These are phyloP conservation scores for Varanus komodoensis DNA, from an alignment of 2,113 vertebrate species.

Conservation along the genomic window DNA sequence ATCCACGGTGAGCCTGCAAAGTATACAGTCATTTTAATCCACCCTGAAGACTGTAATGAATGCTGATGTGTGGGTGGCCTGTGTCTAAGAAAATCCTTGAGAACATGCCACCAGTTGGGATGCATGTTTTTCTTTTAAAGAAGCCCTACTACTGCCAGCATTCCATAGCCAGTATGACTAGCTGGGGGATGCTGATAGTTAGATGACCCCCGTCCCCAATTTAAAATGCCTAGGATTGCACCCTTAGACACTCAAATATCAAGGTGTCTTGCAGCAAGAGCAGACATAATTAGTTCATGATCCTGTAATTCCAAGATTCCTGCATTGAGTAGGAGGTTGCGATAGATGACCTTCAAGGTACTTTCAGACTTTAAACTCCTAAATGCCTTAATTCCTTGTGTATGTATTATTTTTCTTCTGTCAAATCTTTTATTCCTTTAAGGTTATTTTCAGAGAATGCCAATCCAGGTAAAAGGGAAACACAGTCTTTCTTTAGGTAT, in stretches of 20 bases:
- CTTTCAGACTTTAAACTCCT: neutral
- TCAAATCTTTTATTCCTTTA: neutral
- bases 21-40: neutral
- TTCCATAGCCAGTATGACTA: too few species aligned
- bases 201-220: too few species aligned
- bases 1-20: neutral
- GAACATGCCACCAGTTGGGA: too few species aligned
- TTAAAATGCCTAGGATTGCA: too few species aligned
- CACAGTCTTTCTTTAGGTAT: conserved; percentile 29
- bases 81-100: too few species aligned
- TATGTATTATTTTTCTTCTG: neutral
- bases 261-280: neutral
- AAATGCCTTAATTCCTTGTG: neutral
- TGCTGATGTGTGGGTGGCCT: neutral
- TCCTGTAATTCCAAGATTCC: neutral
- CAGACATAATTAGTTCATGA: too few species aligned
- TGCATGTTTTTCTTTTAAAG: too few species aligned
- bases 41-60: neutral
- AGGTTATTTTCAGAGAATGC: neutral
- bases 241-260: neutral
- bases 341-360: too few species aligned
- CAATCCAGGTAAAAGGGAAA: conserved; percentile 9
- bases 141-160: too few species aligned
- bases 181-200: too few species aligned
- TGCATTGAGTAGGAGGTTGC: neutral